A percentile compares a stretch with the other conserved stretches of the same genome.
These are phyloP conservation scores for Trididemnum clinides DNA, from an alignment of 23 tunicate genomes.

Conservation along the genomic window DNA sequence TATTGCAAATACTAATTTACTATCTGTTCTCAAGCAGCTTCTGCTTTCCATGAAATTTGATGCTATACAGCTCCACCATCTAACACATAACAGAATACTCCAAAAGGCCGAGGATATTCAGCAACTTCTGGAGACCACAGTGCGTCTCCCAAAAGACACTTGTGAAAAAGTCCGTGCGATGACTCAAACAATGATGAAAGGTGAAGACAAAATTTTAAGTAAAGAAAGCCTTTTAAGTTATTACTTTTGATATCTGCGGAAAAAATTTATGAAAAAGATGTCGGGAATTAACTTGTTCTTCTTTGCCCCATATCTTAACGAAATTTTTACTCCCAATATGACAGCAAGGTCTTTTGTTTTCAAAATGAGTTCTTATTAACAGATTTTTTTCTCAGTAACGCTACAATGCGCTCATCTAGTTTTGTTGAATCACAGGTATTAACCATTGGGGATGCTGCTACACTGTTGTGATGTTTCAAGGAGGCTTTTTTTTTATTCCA, in stretches of 20 bases:
- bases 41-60: not conserved
- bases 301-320: no score
- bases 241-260: not conserved
- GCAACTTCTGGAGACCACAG: not conserved
- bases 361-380: no score
- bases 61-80: not conserved
- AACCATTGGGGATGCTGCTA: not conserved
- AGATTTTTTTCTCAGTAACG: no score
- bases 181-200: not conserved
- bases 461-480: not conserved
- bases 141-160: not conserved
- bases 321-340: no score
- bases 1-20: not conserved
- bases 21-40: not conserved
- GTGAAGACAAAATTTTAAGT: not conserved
- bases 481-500: not conserved
- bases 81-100: not conserved
- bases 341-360: no score
- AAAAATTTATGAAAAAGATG: not conserved
- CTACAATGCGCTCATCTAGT: not conserved
- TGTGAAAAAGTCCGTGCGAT: not conserved
- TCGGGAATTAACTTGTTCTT: not conserved
- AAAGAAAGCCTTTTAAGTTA: not conserved
- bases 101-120: not conserved
- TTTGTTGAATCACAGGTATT: not conserved